Evolutionary conservation across 2,888 invertebrate genomes (phyloP).

Genomic region (Cyclophora albipunctata): DNA sequence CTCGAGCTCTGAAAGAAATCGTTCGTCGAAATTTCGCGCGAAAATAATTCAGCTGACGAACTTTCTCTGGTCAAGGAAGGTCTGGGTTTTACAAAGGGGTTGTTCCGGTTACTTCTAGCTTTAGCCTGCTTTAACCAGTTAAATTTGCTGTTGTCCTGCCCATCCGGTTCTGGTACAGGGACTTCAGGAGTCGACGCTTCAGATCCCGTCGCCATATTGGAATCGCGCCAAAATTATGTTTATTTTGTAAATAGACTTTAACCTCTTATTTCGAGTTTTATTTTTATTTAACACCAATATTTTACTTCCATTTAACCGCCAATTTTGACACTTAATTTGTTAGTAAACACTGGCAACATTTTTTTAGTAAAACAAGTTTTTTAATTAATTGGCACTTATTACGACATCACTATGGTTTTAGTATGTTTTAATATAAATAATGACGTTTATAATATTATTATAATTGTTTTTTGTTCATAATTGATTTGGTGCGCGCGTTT

Average conservation of each 20-base stretch:
- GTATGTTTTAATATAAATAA: too few species aligned
- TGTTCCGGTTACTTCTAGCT: slow-evolving; percentile 32
- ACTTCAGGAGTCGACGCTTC: slow-evolving; percentile 41
- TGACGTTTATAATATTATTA: too few species aligned
- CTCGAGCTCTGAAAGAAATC: slow-evolving; percentile 66
- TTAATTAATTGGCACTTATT: too few species aligned
- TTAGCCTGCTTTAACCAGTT: slow-evolving; percentile 55
- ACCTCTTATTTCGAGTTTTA: too few species aligned
- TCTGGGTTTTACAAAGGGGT: slow-evolving; percentile 56
- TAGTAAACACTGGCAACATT: not conserved
- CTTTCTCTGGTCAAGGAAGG: slow-evolving; percentile 60
- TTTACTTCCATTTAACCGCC: too few species aligned
- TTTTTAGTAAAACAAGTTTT: not conserved
- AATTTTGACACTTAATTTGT: not conserved
- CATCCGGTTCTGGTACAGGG: slow-evolving; percentile 40
- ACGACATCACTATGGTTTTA: too few species aligned
- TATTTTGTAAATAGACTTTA: too few species aligned
- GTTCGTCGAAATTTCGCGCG: slow-evolving; percentile 56
- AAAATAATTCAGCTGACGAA: slow-evolving; percentile 56
- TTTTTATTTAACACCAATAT: too few species aligned
- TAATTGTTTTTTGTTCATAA: too few species aligned
- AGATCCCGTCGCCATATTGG: slow-evolving; percentile 3
- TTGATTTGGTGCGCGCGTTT: too few species aligned
- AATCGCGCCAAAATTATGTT: not conserved
- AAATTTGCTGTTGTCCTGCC: slow-evolving; percentile 46